phyloP scores from a whole-genome alignment of 2,797 vertebrate species.

The Phataginus tricuspis region DNA sequence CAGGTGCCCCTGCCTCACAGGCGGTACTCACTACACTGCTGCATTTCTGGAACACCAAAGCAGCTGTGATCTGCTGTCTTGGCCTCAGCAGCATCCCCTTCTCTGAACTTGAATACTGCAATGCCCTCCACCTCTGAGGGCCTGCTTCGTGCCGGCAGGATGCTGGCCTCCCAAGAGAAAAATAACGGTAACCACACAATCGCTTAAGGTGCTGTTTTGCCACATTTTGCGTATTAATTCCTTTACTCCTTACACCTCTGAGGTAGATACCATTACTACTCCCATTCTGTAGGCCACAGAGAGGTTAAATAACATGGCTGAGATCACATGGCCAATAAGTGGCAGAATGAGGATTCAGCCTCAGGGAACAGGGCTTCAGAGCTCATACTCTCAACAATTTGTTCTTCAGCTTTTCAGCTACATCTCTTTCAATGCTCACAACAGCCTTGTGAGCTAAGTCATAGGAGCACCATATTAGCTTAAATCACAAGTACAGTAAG shows the following conservation, averaged over 20 bases:
- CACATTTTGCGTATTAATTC: background rate
- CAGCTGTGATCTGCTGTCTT: background rate
- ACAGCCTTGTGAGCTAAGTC: background rate
- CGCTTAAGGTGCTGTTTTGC: background rate
- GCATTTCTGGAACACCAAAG: rapidly evolving
- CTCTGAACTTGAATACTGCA: rapidly evolving
- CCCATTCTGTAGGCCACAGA: background rate
- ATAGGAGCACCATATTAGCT: background rate
- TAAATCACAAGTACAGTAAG: background rate
- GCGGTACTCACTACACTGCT: rapidly evolving
- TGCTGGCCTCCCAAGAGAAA: background rate
- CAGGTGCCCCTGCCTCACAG: rapidly evolving
- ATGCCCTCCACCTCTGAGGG: background rate
- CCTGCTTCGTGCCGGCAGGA: background rate
- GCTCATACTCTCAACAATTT: rapidly evolving
- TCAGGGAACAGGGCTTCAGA: background rate
- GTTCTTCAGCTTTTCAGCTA: rapidly evolving
- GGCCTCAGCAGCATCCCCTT: background rate
- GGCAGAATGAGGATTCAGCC: rapidly evolving
- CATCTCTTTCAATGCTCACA: rapidly evolving
- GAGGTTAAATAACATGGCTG: background rate
- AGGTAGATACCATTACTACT: rapidly evolving
- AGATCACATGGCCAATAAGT: background rate
- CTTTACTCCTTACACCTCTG: background rate
- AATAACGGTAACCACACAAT: rapidly evolving